Evolutionary conservation across 2,113 vertebrate species (phyloP).

Genomic region (Numida meleagris): DNA sequence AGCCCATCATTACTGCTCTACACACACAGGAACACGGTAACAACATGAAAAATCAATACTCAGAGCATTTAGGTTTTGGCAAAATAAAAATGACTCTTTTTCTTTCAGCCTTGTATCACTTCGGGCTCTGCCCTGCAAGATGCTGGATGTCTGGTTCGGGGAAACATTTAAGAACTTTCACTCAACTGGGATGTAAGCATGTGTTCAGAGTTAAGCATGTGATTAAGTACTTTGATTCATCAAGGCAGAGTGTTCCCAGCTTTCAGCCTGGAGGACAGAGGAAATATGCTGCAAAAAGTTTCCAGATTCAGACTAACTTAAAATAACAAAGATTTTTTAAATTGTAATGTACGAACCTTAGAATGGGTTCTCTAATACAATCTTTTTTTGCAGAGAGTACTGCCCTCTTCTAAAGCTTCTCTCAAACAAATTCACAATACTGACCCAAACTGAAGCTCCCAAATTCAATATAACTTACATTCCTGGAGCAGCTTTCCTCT

Average conservation of each 20-base stretch:
- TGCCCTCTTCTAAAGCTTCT: neutral
- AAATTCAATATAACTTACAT: neutral
- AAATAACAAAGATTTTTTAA: neutral
- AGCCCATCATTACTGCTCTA: neutral
- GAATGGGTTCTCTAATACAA: neutral
- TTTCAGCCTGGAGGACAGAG: constrained; percentile 6
- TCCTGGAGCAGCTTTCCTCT: neutral
- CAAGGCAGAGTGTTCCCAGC: constrained; percentile 4
- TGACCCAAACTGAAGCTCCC: neutral
- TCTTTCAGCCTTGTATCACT: neutral
- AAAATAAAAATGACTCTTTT: neutral
- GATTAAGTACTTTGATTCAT: constrained; percentile 39
- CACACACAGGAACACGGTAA: neutral
- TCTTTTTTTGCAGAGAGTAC: neutral
- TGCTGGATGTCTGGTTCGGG: neutral
- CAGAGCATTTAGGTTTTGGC: neutral
- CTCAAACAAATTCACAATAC: neutral
- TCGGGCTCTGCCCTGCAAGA: constrained; percentile 1
- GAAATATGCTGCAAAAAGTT: neutral
- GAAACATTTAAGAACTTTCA: constrained; percentile 18
- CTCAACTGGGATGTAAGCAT: constrained; percentile 20
- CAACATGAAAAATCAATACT: neutral
- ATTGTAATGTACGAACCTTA: neutral
- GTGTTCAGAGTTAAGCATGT: constrained; percentile 32
- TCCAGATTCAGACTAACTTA: constrained; percentile 17